A percentile compares a stretch with the other conserved stretches of the same genome.
These are phyloP conservation scores for Anolis sagrei DNA, from an alignment of 2,113 vertebrate genomes.

Conservation along the genomic window DNA sequence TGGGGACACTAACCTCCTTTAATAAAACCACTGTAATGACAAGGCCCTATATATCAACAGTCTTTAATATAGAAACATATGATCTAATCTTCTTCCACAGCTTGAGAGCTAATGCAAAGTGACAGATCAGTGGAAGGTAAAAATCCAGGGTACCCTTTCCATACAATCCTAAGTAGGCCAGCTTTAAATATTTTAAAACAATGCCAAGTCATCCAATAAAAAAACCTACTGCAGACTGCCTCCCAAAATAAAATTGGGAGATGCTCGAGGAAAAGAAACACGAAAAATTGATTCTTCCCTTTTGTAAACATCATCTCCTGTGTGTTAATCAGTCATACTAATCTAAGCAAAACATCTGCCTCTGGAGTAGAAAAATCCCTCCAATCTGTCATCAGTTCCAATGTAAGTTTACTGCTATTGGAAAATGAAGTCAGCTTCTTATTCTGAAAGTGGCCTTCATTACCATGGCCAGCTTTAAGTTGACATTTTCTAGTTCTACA, in stretches of 20 bases:
- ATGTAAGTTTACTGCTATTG: neutral
- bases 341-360: constrained; percentile 37
- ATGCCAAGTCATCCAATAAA: constrained; percentile 60
- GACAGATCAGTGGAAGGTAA: constrained; percentile 57
- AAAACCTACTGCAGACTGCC: constrained; percentile 47
- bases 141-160: constrained; percentile 39
- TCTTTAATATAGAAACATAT: constrained; percentile 62
- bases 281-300: constrained; percentile 37
- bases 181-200: constrained; percentile 65
- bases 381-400: constrained; percentile 23
- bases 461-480: constrained; percentile 12
- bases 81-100: constrained; percentile 60
- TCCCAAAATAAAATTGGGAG: constrained; percentile 45
- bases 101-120: constrained; percentile 45
- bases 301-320: constrained; percentile 30
- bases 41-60: constrained; percentile 54
- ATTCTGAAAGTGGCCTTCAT: constrained; percentile 21
- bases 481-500: neutral
- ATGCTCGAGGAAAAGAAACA: constrained; percentile 22
- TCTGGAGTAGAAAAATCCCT: constrained; percentile 32
- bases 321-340: constrained; percentile 31
- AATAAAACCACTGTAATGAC: constrained; percentile 59
- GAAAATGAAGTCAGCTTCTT: constrained; percentile 6
- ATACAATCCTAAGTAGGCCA: constrained; percentile 55
- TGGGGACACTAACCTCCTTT: constrained; percentile 67